phyloP scores from a whole-genome alignment of 2,113 vertebrate genomes.

The Rhinichthys klamathensis region DNA sequence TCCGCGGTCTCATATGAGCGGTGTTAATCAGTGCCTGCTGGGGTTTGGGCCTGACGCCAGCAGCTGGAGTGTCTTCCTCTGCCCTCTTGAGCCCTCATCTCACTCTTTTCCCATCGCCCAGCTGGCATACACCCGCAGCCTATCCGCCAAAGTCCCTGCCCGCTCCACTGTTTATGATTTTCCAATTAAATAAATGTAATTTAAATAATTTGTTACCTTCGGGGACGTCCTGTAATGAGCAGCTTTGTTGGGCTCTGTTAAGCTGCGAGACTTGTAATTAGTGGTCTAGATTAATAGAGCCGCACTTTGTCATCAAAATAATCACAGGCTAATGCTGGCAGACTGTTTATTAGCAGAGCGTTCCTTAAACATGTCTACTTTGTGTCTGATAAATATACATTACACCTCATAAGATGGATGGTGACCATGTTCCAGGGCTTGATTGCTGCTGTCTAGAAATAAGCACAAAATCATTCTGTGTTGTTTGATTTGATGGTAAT shows the following conservation, averaged over 20 bases:
- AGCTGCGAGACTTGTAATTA: slow-evolving; percentile 63
- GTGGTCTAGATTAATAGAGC: slow-evolving; percentile 60
- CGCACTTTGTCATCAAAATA: slow-evolving; percentile 52
- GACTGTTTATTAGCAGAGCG: slow-evolving; percentile 28
- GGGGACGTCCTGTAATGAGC: slow-evolving; percentile 60
- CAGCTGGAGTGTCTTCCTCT: slow-evolving; percentile 21
- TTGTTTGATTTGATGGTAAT: neutral
- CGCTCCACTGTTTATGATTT: slow-evolving; percentile 60
- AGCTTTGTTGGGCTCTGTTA: slow-evolving; percentile 59
- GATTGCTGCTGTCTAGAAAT: neutral
- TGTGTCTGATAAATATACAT: neutral
- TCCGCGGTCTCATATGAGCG: slow-evolving; percentile 6
- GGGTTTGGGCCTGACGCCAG: slow-evolving; percentile 36
- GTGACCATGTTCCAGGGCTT: neutral
- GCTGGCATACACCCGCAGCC: slow-evolving; percentile 35
- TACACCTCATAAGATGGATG: neutral
- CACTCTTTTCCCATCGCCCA: slow-evolving; percentile 25
- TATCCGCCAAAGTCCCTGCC: slow-evolving; percentile 29
- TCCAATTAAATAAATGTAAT: slow-evolving; percentile 66
- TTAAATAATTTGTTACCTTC: slow-evolving; percentile 66
- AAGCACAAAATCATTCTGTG: neutral
- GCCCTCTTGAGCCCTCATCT: slow-evolving; percentile 39
- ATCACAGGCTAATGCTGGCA: slow-evolving; percentile 48
- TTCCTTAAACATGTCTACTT: slow-evolving; percentile 14
- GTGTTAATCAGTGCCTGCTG: slow-evolving; percentile 45